A percentile compares a stretch with the other conserved stretches of the same genome.
Evolutionary conservation across 2,888 invertebrate genomes (phyloP).

Genomic region (Galeopsomyia nigrocyanea): DNA sequence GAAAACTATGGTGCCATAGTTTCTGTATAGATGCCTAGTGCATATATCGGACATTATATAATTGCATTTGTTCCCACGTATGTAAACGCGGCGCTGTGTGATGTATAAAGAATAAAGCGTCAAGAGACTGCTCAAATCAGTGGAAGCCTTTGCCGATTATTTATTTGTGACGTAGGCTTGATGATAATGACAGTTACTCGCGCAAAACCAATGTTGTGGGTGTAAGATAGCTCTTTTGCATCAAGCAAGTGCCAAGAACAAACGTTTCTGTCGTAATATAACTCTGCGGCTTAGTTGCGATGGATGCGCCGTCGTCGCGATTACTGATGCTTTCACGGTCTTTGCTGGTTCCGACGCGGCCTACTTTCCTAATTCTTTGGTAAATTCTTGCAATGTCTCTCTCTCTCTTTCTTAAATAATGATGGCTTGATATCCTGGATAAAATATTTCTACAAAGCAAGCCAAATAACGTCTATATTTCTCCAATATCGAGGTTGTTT

Average conservation of each 20-base stretch:
- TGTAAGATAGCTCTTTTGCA: no score
- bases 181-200: no score
- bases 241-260: slow-evolving; percentile 16
- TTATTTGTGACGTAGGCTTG: no score
- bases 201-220: no score
- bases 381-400: slow-evolving; percentile 22
- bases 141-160: no score
- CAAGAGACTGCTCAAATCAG: no score
- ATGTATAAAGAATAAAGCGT: slow-evolving; percentile 29
- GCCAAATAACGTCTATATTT: no score
- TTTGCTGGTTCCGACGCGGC: slow-evolving; percentile 21
- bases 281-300: slow-evolving; percentile 20
- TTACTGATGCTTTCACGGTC: slow-evolving; percentile 25
- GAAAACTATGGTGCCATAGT: no score
- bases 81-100: slow-evolving; percentile 34
- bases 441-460: no score
- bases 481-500: no score
- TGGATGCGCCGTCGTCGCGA: slow-evolving; percentile 3
- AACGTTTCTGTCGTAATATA: slow-evolving; percentile 9
- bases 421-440: no score
- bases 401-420: neutral
- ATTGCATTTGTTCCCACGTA: slow-evolving; percentile 58
- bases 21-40: slow-evolving; percentile 33
- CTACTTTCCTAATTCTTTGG: slow-evolving; percentile 37
- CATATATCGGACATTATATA: slow-evolving; percentile 37